Evolutionary conservation across 2,888 invertebrate species (phyloP).

Genomic region (Crematogaster levior): DNA sequence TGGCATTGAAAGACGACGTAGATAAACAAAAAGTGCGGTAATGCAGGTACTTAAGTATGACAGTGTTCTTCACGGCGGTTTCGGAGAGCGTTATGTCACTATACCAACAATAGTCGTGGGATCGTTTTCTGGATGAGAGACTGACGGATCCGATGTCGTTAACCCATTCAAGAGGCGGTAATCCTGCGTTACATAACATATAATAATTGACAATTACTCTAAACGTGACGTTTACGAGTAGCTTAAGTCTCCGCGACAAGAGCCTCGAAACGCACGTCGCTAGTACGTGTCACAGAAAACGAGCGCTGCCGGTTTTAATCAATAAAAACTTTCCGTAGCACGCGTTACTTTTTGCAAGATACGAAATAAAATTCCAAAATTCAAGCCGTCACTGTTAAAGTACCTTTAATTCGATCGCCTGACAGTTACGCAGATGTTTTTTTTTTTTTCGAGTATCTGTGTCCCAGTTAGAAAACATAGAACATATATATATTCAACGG

Average conservation of each 20-base stretch:
- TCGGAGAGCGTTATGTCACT: conserved; percentile 50
- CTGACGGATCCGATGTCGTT: conserved; percentile 67
- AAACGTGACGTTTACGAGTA: conserved; percentile 72
- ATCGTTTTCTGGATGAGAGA: conserved; percentile 52
- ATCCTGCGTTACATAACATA: conserved; percentile 75
- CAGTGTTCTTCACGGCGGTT: conserved; percentile 30
- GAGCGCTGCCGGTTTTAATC: background rate
- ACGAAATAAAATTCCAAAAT: background rate
- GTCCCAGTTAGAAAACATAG: background rate
- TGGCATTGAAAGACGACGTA: conserved; percentile 14
- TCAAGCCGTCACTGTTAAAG: background rate
- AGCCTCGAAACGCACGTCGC: conserved; percentile 29
- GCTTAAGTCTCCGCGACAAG: conserved; percentile 15
- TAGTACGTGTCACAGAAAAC: background rate
- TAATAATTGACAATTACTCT: conserved; percentile 79
- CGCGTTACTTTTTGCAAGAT: background rate
- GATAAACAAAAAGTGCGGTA: conserved; percentile 22
- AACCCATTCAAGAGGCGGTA: conserved; percentile 70
- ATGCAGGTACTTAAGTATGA: conserved; percentile 28
- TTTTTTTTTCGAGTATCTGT: background rate
- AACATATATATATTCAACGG: background rate
- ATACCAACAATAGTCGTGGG: conserved; percentile 51
- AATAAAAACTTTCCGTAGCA: background rate
- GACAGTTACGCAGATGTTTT: background rate
- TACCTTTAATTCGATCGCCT: background rate